Base-by-base conservation (phyloP, 2,888 invertebrate species). In the Bombylius major region DNA sequence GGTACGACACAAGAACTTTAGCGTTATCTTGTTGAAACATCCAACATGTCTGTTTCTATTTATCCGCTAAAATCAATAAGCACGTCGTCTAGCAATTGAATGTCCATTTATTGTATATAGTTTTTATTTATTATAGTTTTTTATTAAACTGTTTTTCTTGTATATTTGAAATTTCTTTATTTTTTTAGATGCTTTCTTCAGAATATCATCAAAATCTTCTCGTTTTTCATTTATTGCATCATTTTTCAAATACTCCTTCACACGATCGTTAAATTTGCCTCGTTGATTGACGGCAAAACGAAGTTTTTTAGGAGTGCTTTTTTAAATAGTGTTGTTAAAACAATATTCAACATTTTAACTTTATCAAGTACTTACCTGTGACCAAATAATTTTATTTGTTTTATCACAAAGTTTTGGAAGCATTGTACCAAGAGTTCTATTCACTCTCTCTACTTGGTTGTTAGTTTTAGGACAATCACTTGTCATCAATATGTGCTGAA, bases 241-340 rank as follows among this genome's bases (percentile, higher is more conserved):
- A 8, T 51, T 49, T 48, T 58, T 52, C 47, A 60, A 53, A 42
- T 47, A 53, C 34, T 50, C 49, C 34, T 49, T 53, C 13, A 62
- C 34, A 6, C 54, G 42, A 48, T 65, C 64, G 33, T 57, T 42
- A 14, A 61, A 44, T 23, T 58, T 39, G 14, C 64, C 64, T 49
- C 59, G 56, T 51, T 67, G 67, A 53, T 62, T 47, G 8, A 64
- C 52, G 1, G 66, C 67, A 51, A 63, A 65, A 34, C 66, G 54
- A 32, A 65, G 47, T 47, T 53, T 61, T 58, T 62, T 60, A 1
- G 66, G 65, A 3, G 64, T 62, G 8, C 62, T 53, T 54, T 63
- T 63, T 47, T 57, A 58, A 44, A 63, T 49, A 1, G 60, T 64
- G 50, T 55, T 51, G 13, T 55, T 55, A 14, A 46, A 36, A 23